A percentile compares a stretch with the other conserved stretches of the same genome.
phyloP scores from a whole-genome alignment of 2,888 invertebrate genomes.

The Agapostemon virescens region DNA sequence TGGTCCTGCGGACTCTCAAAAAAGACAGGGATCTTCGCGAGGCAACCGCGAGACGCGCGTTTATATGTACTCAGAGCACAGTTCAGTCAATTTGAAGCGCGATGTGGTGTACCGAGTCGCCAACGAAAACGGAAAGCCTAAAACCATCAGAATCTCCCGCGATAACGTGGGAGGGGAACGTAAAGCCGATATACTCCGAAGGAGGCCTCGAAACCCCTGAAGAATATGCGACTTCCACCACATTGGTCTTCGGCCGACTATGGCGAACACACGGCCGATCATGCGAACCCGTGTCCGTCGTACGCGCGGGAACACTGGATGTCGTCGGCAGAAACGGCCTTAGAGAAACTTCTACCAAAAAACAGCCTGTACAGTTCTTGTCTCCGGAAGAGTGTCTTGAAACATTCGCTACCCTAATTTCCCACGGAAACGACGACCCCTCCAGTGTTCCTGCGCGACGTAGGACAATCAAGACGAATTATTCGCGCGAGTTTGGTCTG shows the following conservation, averaged over 20 bases:
- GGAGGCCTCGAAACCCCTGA: slow-evolving; percentile 53
- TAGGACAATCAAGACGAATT: neutral
- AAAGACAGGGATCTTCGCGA: neutral
- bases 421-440: neutral
- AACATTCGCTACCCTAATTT: neutral
- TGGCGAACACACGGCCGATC: slow-evolving; percentile 24
- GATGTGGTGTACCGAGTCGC: slow-evolving; percentile 73
- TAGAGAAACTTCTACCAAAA: neutral
- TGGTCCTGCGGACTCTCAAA: neutral
- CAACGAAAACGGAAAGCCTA: slow-evolving; percentile 64
- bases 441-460: neutral
- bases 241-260: slow-evolving; percentile 52
- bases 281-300: neutral
- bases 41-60: slow-evolving; percentile 47
- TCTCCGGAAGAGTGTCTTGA: neutral
- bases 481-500: neutral
- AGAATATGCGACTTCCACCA: slow-evolving; percentile 51
- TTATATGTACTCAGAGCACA: slow-evolving; percentile 60
- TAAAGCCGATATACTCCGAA: slow-evolving; percentile 24
- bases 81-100: slow-evolving; percentile 77
- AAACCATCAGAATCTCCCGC: slow-evolving; percentile 14
- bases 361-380: neutral
- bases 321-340: slow-evolving; percentile 9
- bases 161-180: slow-evolving; percentile 19
- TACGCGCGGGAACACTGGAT: neutral